Conservation (phyloP, 2,888 invertebrate species). For the Raillietiella orientalis region DNA sequence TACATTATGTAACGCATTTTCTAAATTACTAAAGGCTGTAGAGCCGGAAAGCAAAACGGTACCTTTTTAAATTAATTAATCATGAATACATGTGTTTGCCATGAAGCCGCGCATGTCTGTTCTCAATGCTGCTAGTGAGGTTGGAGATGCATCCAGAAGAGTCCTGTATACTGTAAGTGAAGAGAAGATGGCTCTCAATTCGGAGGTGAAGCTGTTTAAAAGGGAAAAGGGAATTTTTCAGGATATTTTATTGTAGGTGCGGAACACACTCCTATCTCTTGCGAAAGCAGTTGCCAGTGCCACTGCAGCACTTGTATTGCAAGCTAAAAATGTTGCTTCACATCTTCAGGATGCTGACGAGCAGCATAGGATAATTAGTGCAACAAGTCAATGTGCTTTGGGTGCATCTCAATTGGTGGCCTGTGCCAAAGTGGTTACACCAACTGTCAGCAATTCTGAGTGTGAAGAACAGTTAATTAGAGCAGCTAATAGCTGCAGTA, state of each 20-base stretch:
- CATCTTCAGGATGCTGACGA: conserved; percentile 40
- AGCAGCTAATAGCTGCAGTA: conserved; percentile 71
- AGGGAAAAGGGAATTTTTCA: conserved; percentile 1
- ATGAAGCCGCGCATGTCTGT: conserved; percentile 55
- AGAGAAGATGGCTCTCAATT: conserved; percentile 40
- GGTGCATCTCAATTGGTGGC: conserved; percentile 93
- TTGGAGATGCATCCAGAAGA: conserved; percentile 84
- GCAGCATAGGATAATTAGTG: conserved; percentile 57
- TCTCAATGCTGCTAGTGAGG: conserved; percentile 73
- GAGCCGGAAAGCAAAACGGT: conserved; percentile 48
- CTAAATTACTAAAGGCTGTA: conserved; percentile 17
- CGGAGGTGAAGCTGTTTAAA: conserved; percentile 25
- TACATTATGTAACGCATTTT: conserved; percentile 61
- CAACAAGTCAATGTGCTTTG: conserved; percentile 83
- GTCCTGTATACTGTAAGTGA: conserved; percentile 76
- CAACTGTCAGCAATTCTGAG: conserved; percentile 20
- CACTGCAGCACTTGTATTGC: conserved; percentile 76
- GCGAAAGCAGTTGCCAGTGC: conserved; percentile 96
- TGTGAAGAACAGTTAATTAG: conserved; percentile 58
- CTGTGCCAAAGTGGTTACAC: conserved; percentile 49
- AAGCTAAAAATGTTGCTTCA: conserved; percentile 83
- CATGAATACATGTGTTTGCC: too few relatives aligned
- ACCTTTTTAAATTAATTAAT: too few relatives aligned
- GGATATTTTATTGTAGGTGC: conserved; percentile 7
- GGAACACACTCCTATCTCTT: conserved; percentile 60